These are phyloP conservation scores for Cololabis saira DNA, from an alignment of 2,113 vertebrate genomes.

Conservation along the genomic window DNA sequence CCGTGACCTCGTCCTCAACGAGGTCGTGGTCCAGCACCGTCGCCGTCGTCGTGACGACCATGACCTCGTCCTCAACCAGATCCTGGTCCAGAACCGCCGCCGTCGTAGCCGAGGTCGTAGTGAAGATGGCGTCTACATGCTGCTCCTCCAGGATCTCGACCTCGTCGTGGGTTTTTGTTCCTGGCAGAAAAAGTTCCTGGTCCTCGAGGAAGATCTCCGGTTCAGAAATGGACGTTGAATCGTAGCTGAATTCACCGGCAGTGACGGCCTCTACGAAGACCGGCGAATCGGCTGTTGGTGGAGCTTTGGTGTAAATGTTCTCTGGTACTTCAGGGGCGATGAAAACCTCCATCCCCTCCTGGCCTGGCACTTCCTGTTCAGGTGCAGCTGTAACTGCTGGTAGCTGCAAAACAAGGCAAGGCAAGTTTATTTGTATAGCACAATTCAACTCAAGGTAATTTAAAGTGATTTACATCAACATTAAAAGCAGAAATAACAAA, in stretches of 20 bases:
- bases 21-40: constrained; percentile 52
- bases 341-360: neutral
- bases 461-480: too few species aligned
- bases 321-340: neutral
- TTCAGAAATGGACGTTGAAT: neutral
- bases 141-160: constrained; percentile 73
- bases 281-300: constrained; percentile 1
- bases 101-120: neutral
- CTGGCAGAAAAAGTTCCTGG: constrained; percentile 19
- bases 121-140: neutral
- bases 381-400: neutral
- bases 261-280: constrained; percentile 3
- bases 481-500: too few species aligned
- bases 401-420: too few species aligned
- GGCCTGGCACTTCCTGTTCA: neutral
- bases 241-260: constrained; percentile 6
- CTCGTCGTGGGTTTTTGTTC: neutral
- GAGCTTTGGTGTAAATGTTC: neutral
- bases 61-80: constrained; percentile 68
- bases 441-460: too few species aligned
- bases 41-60: constrained; percentile 16
- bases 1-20: constrained; percentile 68
- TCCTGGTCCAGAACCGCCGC: constrained; percentile 39
- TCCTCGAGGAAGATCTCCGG: constrained; percentile 7
- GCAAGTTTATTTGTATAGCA: too few species aligned